A percentile compares a stretch with the other conserved stretches of the same genome.
phyloP scores from a whole-genome alignment of 2,888 invertebrate species.

The Scaptomyza reducta region DNA sequence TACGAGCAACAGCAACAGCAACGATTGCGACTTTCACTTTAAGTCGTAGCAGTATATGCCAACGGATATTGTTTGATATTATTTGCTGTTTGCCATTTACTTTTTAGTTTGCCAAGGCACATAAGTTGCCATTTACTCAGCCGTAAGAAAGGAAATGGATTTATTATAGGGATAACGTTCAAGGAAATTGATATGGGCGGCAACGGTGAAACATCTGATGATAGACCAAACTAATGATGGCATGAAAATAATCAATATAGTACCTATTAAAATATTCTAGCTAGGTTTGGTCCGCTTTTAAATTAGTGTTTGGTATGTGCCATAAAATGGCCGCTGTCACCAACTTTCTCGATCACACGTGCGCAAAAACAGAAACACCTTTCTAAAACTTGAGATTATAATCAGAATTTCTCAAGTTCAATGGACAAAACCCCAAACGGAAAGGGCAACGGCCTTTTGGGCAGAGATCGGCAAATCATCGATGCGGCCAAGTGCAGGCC shows the following conservation, averaged over 20 bases:
- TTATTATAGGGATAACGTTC: constrained; percentile 42
- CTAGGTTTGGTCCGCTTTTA: too few species aligned
- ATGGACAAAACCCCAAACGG: constrained; percentile 11
- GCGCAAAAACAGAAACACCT: constrained; percentile 1
- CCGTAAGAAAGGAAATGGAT: constrained; percentile 45
- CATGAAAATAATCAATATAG: background rate
- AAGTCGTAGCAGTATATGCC: constrained; percentile 25
- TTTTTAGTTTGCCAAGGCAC: constrained; percentile 44
- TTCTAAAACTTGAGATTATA: constrained; percentile 12
- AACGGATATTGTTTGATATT: constrained; percentile 72
- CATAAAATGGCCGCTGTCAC: too few species aligned
- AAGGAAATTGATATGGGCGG: constrained; percentile 51
- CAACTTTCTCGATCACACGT: too few species aligned
- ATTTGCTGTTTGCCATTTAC: constrained; percentile 66
- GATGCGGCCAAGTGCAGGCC: constrained; percentile 38
- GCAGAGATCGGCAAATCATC: constrained; percentile 41
- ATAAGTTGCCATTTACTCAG: constrained; percentile 52
- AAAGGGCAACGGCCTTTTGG: constrained; percentile 44
- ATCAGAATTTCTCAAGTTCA: constrained; percentile 53
- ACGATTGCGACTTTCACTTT: constrained; percentile 56
- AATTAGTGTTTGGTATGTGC: too few species aligned
- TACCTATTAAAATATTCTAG: background rate
- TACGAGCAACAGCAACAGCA: constrained; percentile 19
- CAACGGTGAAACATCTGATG: constrained; percentile 8
- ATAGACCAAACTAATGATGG: constrained; percentile 17